phyloP scores from a whole-genome alignment of 2,888 invertebrate genomes.

The Chromoteleia sp. region DNA sequence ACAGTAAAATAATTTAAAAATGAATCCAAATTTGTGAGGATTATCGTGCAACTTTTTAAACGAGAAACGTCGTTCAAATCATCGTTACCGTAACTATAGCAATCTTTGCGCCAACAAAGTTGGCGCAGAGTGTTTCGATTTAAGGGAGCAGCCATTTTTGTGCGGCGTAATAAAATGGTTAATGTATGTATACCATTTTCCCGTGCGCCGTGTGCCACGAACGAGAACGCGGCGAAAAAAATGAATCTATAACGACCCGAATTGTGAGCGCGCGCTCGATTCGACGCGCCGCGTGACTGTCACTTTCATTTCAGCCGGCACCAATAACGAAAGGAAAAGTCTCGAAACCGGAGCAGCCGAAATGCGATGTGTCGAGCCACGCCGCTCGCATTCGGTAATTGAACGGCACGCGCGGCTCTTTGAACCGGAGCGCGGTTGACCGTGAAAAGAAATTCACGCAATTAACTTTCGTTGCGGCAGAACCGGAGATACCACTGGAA shows the following conservation, averaged over 20 bases:
- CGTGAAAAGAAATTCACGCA: constrained; percentile 48
- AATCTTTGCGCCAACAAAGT: no score
- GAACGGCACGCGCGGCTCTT: background rate
- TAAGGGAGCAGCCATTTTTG: no score
- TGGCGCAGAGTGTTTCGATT: no score
- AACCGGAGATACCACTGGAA: constrained; percentile 28
- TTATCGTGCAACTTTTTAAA: no score
- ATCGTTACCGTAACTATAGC: no score
- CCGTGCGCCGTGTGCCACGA: constrained; percentile 1
- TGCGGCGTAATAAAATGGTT: no score
- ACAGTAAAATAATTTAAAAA: no score
- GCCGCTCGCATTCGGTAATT: constrained; percentile 32
- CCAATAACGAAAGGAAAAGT: constrained; percentile 55
- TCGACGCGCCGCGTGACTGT: constrained; percentile 34
- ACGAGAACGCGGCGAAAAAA: constrained; percentile 19
- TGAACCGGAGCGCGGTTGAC: constrained; percentile 35
- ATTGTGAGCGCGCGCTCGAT: constrained; percentile 8
- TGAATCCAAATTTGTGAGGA: no score
- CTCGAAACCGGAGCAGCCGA: constrained; percentile 36
- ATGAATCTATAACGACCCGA: constrained; percentile 22
- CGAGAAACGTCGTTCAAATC: no score
- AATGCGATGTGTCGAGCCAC: constrained; percentile 19
- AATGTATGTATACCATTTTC: no score
- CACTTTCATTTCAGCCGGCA: constrained; percentile 54
- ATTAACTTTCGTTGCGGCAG: constrained; percentile 41